Percentiles rank a stretch among this genome's conserved stretches.
Conservation (phyloP, 92 coral and sea anemone species). For the Epizoanthus stellaris region DNA sequence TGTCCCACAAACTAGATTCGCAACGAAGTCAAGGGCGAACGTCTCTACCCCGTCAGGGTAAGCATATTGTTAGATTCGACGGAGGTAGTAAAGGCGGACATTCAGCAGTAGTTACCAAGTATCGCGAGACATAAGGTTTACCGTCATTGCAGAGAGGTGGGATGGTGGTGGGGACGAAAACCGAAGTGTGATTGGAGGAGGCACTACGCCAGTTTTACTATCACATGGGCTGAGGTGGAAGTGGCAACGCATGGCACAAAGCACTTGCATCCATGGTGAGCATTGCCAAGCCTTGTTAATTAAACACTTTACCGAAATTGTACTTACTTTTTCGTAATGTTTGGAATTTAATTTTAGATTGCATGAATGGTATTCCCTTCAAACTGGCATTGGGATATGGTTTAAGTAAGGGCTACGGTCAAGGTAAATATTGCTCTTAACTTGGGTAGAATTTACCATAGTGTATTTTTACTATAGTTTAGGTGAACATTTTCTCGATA, state of each 20-base stretch:
- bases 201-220: conserved; percentile 28
- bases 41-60: conserved; percentile 33
- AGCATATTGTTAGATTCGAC: not conserved
- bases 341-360: no score
- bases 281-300: conserved; percentile 19
- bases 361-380: no score
- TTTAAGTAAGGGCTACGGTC: no score
- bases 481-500: no score
- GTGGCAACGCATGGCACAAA: conserved; percentile 53
- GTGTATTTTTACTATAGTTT: no score
- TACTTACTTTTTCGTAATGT: no score
- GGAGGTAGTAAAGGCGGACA: not conserved
- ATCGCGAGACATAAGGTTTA: conserved; percentile 19
- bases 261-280: not conserved
- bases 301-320: no score
- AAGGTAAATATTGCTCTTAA: no score
- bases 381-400: no score
- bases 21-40: no score
- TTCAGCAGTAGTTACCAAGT: conserved; percentile 52
- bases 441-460: no score
- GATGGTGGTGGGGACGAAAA: conserved; percentile 38
- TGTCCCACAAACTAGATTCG: not conserved
- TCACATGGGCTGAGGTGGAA: conserved; percentile 62
- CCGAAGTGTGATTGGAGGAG: conserved; percentile 9
- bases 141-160: conserved; percentile 37